Conservation (phyloP, 2,113 vertebrate genomes). For the Chaetodon auriga region DNA sequence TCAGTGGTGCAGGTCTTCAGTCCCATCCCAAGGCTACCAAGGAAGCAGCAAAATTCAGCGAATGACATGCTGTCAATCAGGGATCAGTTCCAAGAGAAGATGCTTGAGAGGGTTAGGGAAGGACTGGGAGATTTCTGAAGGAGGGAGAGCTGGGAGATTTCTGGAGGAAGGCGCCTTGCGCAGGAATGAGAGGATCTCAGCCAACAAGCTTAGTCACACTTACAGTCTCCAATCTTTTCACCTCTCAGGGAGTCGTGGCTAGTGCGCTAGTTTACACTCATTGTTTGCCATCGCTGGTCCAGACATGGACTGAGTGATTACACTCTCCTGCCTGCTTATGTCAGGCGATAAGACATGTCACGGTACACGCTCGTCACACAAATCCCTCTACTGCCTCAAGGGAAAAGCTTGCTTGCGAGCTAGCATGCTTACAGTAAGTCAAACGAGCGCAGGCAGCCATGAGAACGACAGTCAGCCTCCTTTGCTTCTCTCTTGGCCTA, state of each 20-base stretch:
- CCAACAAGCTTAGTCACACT: slow-evolving; percentile 74
- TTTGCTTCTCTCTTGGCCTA: slow-evolving; percentile 66
- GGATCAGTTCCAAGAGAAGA: slow-evolving; percentile 65
- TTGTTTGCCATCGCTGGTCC: slow-evolving; percentile 48
- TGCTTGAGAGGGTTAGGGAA: slow-evolving; percentile 49
- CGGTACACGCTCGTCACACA: slow-evolving; percentile 31
- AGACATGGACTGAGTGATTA: slow-evolving; percentile 47
- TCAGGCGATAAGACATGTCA: slow-evolving; percentile 38
- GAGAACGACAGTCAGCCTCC: slow-evolving; percentile 50
- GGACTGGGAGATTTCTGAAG: slow-evolving; percentile 49
- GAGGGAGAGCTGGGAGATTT: slow-evolving; percentile 50
- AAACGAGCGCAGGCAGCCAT: slow-evolving; percentile 60
- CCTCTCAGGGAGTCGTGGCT: slow-evolving; percentile 42
- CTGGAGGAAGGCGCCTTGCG: slow-evolving; percentile 47
- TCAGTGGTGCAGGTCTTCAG: slow-evolving; percentile 55
- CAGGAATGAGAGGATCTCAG: slow-evolving; percentile 59
- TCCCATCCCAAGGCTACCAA: slow-evolving; percentile 31
- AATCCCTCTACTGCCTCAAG: slow-evolving; percentile 49
- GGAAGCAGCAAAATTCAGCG: slow-evolving; percentile 51
- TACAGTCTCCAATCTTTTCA: slow-evolving; percentile 55
- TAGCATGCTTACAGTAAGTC: slow-evolving; percentile 69
- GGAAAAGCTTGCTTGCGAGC: slow-evolving; percentile 58
- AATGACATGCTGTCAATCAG: slow-evolving; percentile 69
- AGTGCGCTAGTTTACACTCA: slow-evolving; percentile 44
- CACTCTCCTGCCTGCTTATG: slow-evolving; percentile 42